Evolutionary conservation across 2,888 invertebrate genomes (phyloP), one percentile per base, ranked within the genome.

Genomic region (Pandemis corylana): DNA sequence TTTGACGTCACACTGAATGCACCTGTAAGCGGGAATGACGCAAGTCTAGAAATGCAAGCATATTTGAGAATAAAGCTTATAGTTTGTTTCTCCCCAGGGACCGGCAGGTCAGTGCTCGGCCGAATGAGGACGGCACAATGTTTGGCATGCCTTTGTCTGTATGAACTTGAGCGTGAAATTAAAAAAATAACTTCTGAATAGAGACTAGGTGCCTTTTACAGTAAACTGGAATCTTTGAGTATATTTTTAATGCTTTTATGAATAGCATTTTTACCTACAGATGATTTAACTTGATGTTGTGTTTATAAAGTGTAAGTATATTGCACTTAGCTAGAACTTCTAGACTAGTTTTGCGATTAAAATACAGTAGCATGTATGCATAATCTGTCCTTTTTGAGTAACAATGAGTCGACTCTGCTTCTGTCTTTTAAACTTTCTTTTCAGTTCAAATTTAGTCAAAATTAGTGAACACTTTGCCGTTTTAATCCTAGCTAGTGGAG

Each of bases 101-200:
- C 44, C 12, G 36, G 41, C 36, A 49, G 68, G 65, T 49, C 65
- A 49, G 65, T 15, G 65, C 65, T 49, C 65, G 49, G 28, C 20
- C 13, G 59, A 68, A 73, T 59, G 20, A 64, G 64, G 10, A 41
- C 20, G 20, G 49, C 59, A n/a, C 67, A 64, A 62, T 72, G 56
- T 72, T 53, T 44, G 56, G 56, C 64, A 56, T 64, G 68, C 64
- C 68, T 68, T 72, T 56, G 63, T 68, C 15, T 68, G 46, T 44
- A 44, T 20, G 68, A 53, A 53, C 53, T 63, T 56, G 68, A 53
- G 63, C 56, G 53, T 64, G 56, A 73, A 64, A 73, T 73, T 73
- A 64, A 68, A 73, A 36, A 46, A 46, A 64, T 68, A 64, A 64
- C 73, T 68, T 73, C 59, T 68, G 49, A 41, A 64, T 64, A 68